Evolutionary conservation across 53 echinoderm and acorn worm genomes (phyloP).

Genomic region (Henricia sp.): DNA sequence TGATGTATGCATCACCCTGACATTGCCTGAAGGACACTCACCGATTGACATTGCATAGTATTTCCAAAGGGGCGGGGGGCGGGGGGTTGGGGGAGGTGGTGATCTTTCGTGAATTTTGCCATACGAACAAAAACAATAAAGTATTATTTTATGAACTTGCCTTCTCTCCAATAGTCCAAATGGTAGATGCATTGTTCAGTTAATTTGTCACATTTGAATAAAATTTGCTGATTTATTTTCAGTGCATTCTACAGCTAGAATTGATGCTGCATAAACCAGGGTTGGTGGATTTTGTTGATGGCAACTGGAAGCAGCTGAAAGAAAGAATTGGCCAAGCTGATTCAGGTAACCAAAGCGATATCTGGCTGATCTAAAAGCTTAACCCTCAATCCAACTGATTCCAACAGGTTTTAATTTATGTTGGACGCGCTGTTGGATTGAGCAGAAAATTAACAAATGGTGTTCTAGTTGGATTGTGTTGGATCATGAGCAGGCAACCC

Average conservation of each 20-base stretch:
- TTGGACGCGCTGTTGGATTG: not conserved
- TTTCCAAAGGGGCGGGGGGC: conserved; percentile 16
- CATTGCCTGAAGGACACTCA: conserved; percentile 27
- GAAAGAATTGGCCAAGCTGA: conserved; percentile 32
- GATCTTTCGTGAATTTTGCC: not conserved
- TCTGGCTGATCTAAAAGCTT: conserved; percentile 13
- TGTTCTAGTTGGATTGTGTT: not conserved
- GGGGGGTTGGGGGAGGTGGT: no score
- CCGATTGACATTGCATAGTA: conserved; percentile 28
- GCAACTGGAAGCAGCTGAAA: conserved; percentile 43
- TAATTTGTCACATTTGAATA: conserved; percentile 18
- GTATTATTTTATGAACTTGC: conserved; percentile 8
- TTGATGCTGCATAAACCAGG: conserved; percentile 37
- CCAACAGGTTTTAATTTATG: not conserved
- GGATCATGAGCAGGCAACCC: not conserved
- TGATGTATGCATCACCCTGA: conserved; percentile 16
- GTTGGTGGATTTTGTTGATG: conserved; percentile 28
- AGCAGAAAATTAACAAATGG: not conserved
- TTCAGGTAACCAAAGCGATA: conserved; percentile 30
- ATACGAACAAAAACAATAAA: conserved; percentile 7
- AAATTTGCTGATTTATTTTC: conserved; percentile 40
- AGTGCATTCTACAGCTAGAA: conserved; percentile 40
- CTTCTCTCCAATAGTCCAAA: conserved; percentile 36
- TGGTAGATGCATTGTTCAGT: conserved; percentile 26
- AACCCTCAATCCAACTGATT: not conserved